Base-by-base conservation (phyloP, 1,140 invertebrate genomes). In the Orchestia grillus region DNA sequence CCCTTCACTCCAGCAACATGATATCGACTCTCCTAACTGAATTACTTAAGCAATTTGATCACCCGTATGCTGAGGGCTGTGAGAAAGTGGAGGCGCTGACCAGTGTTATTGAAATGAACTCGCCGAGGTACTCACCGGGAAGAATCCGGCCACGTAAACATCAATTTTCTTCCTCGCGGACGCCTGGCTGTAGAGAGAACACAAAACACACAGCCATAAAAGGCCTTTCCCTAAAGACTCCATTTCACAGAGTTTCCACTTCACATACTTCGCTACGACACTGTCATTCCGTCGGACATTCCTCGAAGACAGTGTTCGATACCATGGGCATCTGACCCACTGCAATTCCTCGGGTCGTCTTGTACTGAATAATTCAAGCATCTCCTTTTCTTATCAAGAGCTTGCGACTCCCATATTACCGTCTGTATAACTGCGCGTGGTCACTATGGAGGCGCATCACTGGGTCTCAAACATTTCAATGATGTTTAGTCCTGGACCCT, bases 241-340 rank as follows among this genome's bases (percentile, higher is more conserved):
- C 92, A 94, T 47, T n/a, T 94, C 92, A 45, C 40, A 44, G n/a
- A 90, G 43, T 94, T 94, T 94, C 92, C 92, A 94, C 92, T 94
- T 94, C 40, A 94, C 92, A 47, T 94, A 47, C 47, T 94, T 94
- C 11, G 92, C 92, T 40, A 94, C 92, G 23, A 94, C 92, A 44
- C 92, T 94, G 92, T 94, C 92, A 44, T 94, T 94, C 6, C 44
- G 43, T 23, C 92, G 43, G 44, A 94, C 36, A 15, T 47, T 44
- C 44, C 92, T 47, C 11, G 43, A 45, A 3, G 43, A 40, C 44
- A 94, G 43, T 44, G 92, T 94, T 94, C 92, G 92, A 47, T 94
- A 40, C 92, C 92, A 94, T 15, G 44, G 36, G 44, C 19, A 47
- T 47, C 40, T 94, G 88, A 36, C 11, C 88, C 88, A 19, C 28